Base-by-base conservation (phyloP, 2,113 vertebrate genomes). In the Myotis yumanensis region DNA sequence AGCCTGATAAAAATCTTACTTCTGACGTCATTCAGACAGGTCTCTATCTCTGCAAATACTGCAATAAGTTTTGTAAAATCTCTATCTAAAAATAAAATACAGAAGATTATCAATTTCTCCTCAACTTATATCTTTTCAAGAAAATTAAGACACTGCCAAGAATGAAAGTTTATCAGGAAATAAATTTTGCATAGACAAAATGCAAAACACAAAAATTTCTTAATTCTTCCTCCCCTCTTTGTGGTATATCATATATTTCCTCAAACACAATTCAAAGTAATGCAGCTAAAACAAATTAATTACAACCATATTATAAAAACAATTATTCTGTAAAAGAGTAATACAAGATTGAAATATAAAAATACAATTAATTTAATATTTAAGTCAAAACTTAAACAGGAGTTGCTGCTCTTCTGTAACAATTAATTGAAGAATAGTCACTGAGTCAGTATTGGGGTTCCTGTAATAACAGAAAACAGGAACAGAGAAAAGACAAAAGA, bases 1-100 rank as follows among this genome's bases (percentile, higher is more conserved):
- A 99, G 97, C 16, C 98, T 97, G 48, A 96, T 94, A 96, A 99
- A 99, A 93, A 98, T 62, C 0, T 91, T 90, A 32, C 98, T 98
- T 97, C 99, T 98, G 86, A 99, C 97, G 95, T 97, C 98, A 92
- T 98, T 98, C 22, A 99, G 97, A 43, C 97, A 97, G 5, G 94
- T 96, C 51, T 98, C 97, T 85, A 98, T 98, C 94, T 98, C 98
- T 84, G 96, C 91, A 95, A 99, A 96, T 93, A 98, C 97, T 71
- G 87, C 86, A 82, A 97, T 96, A 89, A 98, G 93, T 86, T 43
- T 96, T 93, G 84, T 86, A 94, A 17, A 62, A 83, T 88, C 30
- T 88, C 59, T 95, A 97, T 62, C 97, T 97, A 76, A 90, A 90
- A 96, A 83, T 35, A 93, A 93, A 54, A 64, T 37, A 83, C 0